Base-by-base conservation (phyloP, 2,113 vertebrate genomes). In the Rana temporaria region DNA sequence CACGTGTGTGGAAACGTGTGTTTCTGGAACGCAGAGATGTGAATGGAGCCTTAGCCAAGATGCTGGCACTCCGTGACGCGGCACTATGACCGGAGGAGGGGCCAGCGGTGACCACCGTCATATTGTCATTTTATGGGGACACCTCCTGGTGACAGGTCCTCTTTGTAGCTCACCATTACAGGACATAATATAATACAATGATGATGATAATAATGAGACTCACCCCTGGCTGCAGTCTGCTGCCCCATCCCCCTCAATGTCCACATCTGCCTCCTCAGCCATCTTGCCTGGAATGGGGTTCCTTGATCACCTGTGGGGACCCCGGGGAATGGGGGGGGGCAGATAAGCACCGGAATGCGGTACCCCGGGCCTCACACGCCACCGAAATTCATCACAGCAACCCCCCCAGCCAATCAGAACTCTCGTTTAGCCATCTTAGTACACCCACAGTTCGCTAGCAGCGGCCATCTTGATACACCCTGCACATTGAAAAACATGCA, bases 241-340 rank as follows among this genome's bases (percentile, higher is more conserved):
- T 70, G 84, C 90, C 59, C 88, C 85, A n/a, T 97, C 98, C 62
- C 97, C 98, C 73, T 98, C 98, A 15, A 99, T 90, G 34, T 98
- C 98, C 86, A 98, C 93, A 84, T 98, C 98, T 0, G 89, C 72
- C 69, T 98, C 98, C 78, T 97, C 97, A 68, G 92, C 91, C 93
- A 93, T 93, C 72, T 88, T 90, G 59, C 0, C 9, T 2, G 6
- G 7, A 0, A 12, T 71, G 52, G 55, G 60, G 11, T 63, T 63
- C 8, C 60, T 63, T 63, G 11, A 26, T 20, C 60, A 26, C 22
- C 68, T 53, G 8, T 19, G 65, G 11, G 9, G 8, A 32, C 30
- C 32, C 30, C 16, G 30, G 26, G 26, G 26, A 30, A 30, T 30
- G 3, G 1, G 64, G 22, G 22, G 14, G 22, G 15, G 17, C 18